phyloP scores from a whole-genome alignment of 2,113 vertebrate genomes.

The Chionomys nivalis region DNA sequence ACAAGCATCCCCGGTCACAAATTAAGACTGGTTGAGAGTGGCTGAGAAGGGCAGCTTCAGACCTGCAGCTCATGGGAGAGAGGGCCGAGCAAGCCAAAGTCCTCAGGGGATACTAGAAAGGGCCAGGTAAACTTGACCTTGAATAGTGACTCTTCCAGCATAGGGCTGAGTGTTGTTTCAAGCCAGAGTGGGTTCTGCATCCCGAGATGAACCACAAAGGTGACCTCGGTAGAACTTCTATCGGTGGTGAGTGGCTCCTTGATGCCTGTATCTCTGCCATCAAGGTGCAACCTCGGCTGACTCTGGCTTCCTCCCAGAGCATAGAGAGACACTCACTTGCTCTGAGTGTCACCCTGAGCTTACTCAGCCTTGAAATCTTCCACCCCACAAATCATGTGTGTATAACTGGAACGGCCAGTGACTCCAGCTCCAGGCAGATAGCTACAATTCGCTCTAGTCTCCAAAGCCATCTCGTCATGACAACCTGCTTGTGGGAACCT shows the following conservation, averaged over 20 bases:
- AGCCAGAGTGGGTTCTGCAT: neutral
- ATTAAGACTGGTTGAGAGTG: neutral
- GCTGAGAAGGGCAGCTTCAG: neutral
- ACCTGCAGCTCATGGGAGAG: neutral
- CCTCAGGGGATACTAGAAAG: neutral
- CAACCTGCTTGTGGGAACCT: neutral
- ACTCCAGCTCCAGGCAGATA: neutral
- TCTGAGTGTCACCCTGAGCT: neutral
- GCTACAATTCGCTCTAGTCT: neutral
- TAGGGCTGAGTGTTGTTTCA: neutral
- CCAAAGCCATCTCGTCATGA: neutral
- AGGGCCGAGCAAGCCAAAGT: neutral
- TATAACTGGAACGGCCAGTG: neutral
- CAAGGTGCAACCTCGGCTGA: neutral
- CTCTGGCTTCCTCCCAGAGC: neutral
- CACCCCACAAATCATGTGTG: no score
- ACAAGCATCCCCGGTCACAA: neutral
- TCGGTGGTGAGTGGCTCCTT: no score
- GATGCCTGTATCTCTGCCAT: accelerated
- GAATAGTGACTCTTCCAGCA: accelerated
- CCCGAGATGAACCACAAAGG: neutral
- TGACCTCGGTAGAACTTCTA: neutral
- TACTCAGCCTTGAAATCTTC: neutral
- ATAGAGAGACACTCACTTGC: neutral
- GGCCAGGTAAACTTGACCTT: neutral